Evolutionary conservation across 2,797 vertebrate genomes (phyloP), one percentile per base, ranked within the genome.

Genomic region (Staurois parvus): DNA sequence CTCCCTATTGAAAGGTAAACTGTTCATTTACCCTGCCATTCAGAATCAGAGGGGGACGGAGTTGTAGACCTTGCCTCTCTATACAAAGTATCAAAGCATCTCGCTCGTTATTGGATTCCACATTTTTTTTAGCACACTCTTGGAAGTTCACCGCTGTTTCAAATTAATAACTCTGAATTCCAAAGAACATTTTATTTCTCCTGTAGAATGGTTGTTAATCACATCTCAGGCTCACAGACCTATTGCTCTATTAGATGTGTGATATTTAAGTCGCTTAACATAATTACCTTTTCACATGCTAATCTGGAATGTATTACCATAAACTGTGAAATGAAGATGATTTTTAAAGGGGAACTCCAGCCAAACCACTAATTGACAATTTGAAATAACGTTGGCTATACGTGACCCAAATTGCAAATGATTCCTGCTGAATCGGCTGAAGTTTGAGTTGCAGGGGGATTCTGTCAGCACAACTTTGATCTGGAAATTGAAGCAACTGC

Each of bases 251-350:
- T 62, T 40, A 10, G 68, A 52, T 40, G 34, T 72, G 69, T 84
- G 83, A 84, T 84, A 84, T 84, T 84, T 84, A 84, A 67, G 56
- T 73, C 34, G 29, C 68, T 79, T 84, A 73, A 37, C 76, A 79
- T 84, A 84, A 84, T 84, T 84, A 84, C 83, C 76, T 79, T 84
- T 84, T 84, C 83, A 79, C 56, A 84, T 84, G 83, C 76, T 72
- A 84, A 84, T 84, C 77, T 62, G 6, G 26, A 73, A 12, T 62
- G 34, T 66, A 37, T 73, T 84, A 34, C 28, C 69, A 73, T 28
- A 72, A 79, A 28, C 26, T 64, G 34, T 62, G 32, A 79, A 30
- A 48, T 13, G 1, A 32, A 52, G 30, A 26, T n/a, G 24, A 62
- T 72, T 73, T 62, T 12, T 52, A 52, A 52, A 52, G 13, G 48